Evolutionary conservation across 2,113 vertebrate species (phyloP).

Genomic region (Phylloscopus trochilus): DNA sequence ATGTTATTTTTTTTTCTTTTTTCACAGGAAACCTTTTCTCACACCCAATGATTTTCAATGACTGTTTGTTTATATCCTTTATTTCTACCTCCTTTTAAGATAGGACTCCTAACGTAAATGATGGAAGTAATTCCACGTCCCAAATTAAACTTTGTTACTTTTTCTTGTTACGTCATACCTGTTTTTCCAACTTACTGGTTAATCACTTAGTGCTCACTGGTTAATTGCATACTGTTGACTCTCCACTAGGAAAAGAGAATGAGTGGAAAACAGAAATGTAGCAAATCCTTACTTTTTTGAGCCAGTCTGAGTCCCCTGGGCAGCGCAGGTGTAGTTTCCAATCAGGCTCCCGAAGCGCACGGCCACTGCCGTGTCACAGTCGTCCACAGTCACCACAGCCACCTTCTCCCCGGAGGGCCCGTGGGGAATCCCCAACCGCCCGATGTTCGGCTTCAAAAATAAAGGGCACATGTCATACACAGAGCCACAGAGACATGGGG

Average conservation of each 20-base stretch:
- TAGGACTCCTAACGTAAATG: not conserved
- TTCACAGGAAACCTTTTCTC: not conserved
- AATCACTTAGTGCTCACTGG: not conserved
- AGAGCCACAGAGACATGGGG: not conserved
- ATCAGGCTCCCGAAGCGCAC: constrained; percentile 87
- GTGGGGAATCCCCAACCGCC: constrained; percentile 87
- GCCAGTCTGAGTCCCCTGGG: constrained; percentile 92
- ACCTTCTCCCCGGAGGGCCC: constrained; percentile 96
- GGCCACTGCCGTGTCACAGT: constrained; percentile 93
- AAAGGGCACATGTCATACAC: not conserved
- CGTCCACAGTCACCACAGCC: constrained; percentile 90
- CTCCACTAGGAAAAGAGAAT: not conserved
- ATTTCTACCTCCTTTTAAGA: not conserved
- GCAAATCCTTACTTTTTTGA: constrained; percentile 88
- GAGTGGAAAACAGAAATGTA: not conserved
- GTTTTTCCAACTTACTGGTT: not conserved
- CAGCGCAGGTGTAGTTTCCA: constrained; percentile 94
- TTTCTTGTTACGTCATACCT: not conserved
- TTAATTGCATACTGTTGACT: not conserved
- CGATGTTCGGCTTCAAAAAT: constrained; percentile 86
- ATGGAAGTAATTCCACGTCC: not conserved
- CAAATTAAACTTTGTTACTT: not conserved
- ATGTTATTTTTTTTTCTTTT: not conserved
- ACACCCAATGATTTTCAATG: not conserved
- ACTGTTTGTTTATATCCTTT: not conserved